A percentile compares a stretch with the other conserved stretches of the same genome.
Conservation (phyloP, 2,797 vertebrate species). For the Lithobates sylvaticus region DNA sequence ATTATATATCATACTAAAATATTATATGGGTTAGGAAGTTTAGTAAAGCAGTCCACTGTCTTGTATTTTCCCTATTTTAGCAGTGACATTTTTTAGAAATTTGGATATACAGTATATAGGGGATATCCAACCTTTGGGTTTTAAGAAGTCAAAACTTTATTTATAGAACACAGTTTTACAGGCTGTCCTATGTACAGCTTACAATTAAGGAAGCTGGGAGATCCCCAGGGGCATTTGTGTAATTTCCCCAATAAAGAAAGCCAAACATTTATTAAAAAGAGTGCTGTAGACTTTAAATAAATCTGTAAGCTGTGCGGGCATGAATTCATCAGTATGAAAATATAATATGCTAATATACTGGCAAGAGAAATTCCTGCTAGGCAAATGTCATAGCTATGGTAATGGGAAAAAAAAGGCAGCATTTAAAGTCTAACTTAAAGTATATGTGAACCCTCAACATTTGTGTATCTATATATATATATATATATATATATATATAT, state of each 20-base stretch:
- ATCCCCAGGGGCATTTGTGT: not conserved
- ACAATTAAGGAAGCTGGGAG: slow-evolving; percentile 6
- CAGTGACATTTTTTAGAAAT: not conserved
- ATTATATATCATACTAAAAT: too few species aligned
- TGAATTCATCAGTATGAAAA: not conserved
- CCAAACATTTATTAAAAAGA: not conserved
- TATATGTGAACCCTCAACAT: too few species aligned
- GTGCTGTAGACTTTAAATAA: not conserved
- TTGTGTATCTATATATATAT: too few species aligned
- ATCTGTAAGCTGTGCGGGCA: not conserved
- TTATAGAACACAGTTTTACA: not conserved
- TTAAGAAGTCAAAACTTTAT: not conserved
- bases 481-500: too few species aligned
- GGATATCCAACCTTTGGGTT: not conserved
- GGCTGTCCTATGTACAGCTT: not conserved
- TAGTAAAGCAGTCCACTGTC: too few species aligned
- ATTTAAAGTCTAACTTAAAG: too few species aligned
- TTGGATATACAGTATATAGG: not conserved
- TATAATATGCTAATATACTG: not conserved
- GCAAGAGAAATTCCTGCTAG: not conserved
- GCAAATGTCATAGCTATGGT: not conserved
- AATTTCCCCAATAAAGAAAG: not conserved
- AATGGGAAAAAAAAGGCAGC: not conserved
- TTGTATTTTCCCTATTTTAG: too few species aligned
- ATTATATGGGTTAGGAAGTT: too few species aligned